Percentiles rank a stretch among this genome's conserved stretches.
phyloP scores from a whole-genome alignment of 2,888 invertebrate species.

The Resseliella maxima region DNA sequence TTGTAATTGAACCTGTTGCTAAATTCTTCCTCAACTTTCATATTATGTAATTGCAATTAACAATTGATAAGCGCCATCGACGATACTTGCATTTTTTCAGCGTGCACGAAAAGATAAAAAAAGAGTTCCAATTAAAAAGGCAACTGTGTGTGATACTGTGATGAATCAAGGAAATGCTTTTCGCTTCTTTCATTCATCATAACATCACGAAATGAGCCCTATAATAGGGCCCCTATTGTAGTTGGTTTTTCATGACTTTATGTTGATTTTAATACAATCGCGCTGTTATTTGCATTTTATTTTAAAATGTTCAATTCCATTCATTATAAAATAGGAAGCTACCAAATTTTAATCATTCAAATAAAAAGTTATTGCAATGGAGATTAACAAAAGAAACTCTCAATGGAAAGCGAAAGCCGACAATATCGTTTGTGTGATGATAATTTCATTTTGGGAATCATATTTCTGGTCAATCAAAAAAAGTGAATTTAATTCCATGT shows the following conservation, averaged over 20 bases:
- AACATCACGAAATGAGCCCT: constrained; percentile 19
- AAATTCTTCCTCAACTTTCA: constrained; percentile 47
- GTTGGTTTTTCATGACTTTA: neutral
- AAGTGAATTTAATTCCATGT: neutral
- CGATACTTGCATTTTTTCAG: neutral
- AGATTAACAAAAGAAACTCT: neutral
- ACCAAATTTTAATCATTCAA: neutral
- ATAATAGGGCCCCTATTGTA: neutral
- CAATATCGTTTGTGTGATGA: neutral
- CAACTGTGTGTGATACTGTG: neutral
- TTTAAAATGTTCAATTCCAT: neutral
- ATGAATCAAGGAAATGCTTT: constrained; percentile 6
- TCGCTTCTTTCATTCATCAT: neutral
- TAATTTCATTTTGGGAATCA: too few relatives aligned
- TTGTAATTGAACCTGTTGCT: constrained; percentile 41
- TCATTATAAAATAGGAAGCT: constrained; percentile 16
- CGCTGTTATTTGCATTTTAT: neutral
- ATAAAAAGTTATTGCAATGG: neutral
- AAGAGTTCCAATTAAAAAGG: neutral
- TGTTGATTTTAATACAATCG: neutral
- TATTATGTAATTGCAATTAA: constrained; percentile 46
- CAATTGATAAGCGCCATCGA: constrained; percentile 18
- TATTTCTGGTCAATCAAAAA: neutral
- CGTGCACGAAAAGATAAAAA: constrained; percentile 6
- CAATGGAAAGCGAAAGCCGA: neutral